phyloP scores from a whole-genome alignment of 2,113 vertebrate species.

The Dryoscopus gambensis region DNA sequence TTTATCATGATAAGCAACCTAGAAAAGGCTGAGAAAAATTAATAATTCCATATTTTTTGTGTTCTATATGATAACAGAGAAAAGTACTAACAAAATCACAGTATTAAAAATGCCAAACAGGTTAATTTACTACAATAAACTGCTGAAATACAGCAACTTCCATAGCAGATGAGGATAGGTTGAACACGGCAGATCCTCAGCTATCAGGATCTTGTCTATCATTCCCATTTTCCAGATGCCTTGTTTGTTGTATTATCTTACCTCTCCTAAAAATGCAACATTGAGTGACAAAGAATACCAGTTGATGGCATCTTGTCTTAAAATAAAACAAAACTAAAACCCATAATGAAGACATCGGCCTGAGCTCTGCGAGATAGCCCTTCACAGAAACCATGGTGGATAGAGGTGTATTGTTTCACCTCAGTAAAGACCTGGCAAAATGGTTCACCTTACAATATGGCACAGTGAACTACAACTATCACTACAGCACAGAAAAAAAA shows the following conservation, averaged over 20 bases:
- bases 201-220: background rate
- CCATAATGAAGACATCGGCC: rapidly evolving
- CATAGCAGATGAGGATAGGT: background rate
- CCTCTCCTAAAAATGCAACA: background rate
- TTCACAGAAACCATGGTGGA: background rate
- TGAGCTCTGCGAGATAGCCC: background rate
- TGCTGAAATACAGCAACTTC: background rate
- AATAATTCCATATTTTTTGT: background rate
- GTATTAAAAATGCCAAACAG: background rate
- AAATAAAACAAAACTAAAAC: background rate
- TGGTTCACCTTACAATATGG: background rate
- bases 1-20: background rate
- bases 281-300: background rate
- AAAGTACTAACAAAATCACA: background rate
- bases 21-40: background rate
- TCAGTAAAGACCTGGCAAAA: background rate
- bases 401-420: background rate
- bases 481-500: background rate
- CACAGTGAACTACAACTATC: background rate
- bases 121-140: background rate
- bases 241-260: background rate
- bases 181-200: background rate
- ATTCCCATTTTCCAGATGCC: background rate
- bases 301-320: background rate
- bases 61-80: background rate